phyloP scores from a whole-genome alignment of 2,113 vertebrate genomes.

The Rallus limicola region DNA sequence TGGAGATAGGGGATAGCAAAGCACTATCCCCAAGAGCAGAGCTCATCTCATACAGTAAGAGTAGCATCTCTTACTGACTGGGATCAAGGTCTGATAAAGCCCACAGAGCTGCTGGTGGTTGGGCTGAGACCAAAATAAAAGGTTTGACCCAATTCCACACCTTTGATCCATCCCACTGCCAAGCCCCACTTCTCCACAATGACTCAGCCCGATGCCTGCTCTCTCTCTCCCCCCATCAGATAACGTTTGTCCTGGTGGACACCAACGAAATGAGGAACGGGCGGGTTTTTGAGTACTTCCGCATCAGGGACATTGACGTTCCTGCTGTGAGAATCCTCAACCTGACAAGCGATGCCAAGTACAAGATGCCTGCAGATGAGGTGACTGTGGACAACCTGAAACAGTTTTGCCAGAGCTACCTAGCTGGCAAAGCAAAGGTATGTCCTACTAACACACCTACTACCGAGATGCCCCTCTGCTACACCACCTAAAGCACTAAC shows the following conservation, averaged over 20 bases:
- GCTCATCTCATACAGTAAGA: too few relatives aligned
- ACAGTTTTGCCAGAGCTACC: conserved; percentile 81
- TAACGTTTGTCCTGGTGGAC: conserved; percentile 87
- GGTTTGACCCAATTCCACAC: not conserved
- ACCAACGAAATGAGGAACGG: conserved; percentile 82
- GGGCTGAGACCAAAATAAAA: not conserved
- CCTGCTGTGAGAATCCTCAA: conserved; percentile 88
- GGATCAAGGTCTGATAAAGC: not conserved
- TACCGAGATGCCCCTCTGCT: not conserved
- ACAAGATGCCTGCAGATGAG: conserved; percentile 86
- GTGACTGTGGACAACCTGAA: conserved; percentile 77
- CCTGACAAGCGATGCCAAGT: conserved; percentile 80
- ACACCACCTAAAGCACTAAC: not conserved
- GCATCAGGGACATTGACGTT: conserved; percentile 76
- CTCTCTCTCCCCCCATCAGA: conserved; percentile 60
- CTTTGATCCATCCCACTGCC: not conserved
- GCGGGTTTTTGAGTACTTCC: conserved; percentile 87
- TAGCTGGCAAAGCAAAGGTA: conserved; percentile 87
- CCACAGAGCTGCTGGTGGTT: not conserved
- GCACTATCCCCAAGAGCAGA: not conserved
- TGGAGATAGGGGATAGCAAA: not conserved
- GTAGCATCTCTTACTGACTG: not conserved
- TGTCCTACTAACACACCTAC: not conserved
- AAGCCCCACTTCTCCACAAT: not conserved
- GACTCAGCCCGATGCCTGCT: not conserved